Evolutionary conservation across 2,888 invertebrate species (phyloP).

Genomic region (Drosophila ustulata): DNA sequence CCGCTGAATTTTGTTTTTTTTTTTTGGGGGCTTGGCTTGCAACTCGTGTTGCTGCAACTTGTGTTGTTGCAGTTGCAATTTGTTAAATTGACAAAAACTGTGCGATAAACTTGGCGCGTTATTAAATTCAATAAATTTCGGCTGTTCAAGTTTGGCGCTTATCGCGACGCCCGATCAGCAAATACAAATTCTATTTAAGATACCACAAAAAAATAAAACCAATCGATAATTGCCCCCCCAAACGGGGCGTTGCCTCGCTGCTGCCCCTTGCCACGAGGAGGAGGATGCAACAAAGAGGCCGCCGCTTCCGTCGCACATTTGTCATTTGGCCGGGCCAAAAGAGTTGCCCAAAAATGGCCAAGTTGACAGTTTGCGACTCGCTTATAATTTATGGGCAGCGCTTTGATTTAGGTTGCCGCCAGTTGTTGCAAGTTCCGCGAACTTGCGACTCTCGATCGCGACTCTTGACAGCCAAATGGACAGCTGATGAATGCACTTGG

Average conservation of each 20-base stretch:
- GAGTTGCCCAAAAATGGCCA: conserved; percentile 62
- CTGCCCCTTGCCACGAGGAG: background rate
- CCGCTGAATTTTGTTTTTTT: conserved; percentile 42
- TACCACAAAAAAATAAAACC: conserved; percentile 31
- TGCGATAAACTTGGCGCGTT: conserved; percentile 81
- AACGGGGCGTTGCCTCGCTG: background rate
- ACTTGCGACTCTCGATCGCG: conserved; percentile 44
- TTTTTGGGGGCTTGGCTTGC: conserved; percentile 58
- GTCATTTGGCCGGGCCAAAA: conserved; percentile 66
- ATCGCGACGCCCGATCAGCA: conserved; percentile 67
- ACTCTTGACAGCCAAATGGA: conserved; percentile 4
- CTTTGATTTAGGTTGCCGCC: conserved; percentile 73
- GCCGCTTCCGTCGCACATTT: conserved; percentile 70
- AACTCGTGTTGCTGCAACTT: conserved; percentile 9
- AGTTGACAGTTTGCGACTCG: conserved; percentile 49
- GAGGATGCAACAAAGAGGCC: conserved; percentile 49
- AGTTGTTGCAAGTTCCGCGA: conserved; percentile 19
- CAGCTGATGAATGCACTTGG: conserved; percentile 50
- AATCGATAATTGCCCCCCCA: conserved; percentile 62
- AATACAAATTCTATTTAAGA: conserved; percentile 79
- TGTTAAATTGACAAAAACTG: conserved; percentile 80
- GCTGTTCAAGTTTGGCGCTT: conserved; percentile 23
- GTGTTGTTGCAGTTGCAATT: conserved; percentile 63
- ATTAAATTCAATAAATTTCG: conserved; percentile 77
- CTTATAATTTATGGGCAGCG: conserved; percentile 72